These are phyloP conservation scores for Tragelaphus imberbis DNA, from an alignment of 2,113 vertebrate genomes.

Conservation along the genomic window DNA sequence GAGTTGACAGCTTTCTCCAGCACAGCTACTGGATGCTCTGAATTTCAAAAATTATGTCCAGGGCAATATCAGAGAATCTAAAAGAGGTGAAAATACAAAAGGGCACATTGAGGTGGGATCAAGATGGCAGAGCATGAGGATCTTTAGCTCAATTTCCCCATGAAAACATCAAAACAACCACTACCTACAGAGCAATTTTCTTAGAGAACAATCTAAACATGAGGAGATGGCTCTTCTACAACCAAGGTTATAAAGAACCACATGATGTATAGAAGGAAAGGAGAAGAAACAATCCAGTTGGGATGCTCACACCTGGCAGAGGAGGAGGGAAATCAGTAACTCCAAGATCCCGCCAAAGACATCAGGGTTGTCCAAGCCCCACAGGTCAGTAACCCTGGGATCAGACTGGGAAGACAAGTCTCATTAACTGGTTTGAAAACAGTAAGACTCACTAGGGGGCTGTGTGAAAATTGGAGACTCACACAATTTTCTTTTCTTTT, in stretches of 20 bases:
- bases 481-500: too few relatives aligned
- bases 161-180: not conserved
- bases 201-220: not conserved
- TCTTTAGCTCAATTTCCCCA: not conserved
- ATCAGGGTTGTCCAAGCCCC: not conserved
- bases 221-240: not conserved
- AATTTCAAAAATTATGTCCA: not conserved
- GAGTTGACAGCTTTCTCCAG: not conserved
- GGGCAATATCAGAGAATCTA: not conserved
- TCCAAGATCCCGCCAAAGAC: not conserved
- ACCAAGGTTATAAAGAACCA: not conserved
- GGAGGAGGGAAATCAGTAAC: not conserved
- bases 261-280: not conserved
- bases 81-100: not conserved
- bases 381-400: not conserved
- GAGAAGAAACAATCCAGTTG: not conserved
- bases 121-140: not conserved
- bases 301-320: not conserved
- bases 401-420: not conserved
- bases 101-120: not conserved
- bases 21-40: not conserved
- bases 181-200: not conserved
- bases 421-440: not conserved
- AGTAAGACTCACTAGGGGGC: not conserved
- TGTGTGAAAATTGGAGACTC: not conserved